Percentiles rank a stretch among this genome's conserved stretches.
phyloP scores from a whole-genome alignment of 1,140 invertebrate species.

The Panagrolaimus sp. region DNA sequence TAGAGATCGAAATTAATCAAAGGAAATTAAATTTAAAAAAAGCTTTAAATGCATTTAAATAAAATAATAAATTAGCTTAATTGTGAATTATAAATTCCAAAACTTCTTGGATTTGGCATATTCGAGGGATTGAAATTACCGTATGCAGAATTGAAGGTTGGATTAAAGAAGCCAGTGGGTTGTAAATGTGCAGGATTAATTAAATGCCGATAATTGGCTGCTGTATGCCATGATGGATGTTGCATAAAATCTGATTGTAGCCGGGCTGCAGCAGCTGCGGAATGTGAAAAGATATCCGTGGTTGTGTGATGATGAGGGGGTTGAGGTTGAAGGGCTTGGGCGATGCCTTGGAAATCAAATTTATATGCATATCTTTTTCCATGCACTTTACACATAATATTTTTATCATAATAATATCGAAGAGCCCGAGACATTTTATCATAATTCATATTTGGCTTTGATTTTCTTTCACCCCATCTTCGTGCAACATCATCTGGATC shows the following conservation, averaged over 20 bases:
- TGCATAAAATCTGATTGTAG: conserved; percentile 36
- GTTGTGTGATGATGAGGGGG: conserved; percentile 22
- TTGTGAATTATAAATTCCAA: conserved; percentile 13
- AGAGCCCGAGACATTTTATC: conserved; percentile 93
- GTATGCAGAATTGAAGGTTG: conserved; percentile 7
- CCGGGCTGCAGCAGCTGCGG: conserved; percentile 14
- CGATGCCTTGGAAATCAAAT: conserved; percentile 61
- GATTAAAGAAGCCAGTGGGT: conserved; percentile 6
- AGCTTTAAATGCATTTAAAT: too few species aligned
- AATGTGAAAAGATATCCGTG: conserved; percentile 33
- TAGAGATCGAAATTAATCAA: too few species aligned
- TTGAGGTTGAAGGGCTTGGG: conserved; percentile 54
- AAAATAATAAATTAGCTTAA: too few species aligned
- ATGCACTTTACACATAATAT: conserved; percentile 96
- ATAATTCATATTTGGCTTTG: conserved; percentile 99
- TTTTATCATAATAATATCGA: conserved; percentile 95
- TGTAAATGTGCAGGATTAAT: conserved; percentile 44
- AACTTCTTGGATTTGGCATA: background rate
- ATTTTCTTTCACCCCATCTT: conserved; percentile 93
- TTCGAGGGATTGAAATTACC: background rate
- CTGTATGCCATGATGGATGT: conserved; percentile 39
- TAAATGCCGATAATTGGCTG: conserved; percentile 38
- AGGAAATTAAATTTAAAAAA: too few species aligned
- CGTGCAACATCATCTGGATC: conserved; percentile 95
- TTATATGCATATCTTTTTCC: conserved; percentile 70